phyloP scores from a whole-genome alignment of 2,888 invertebrate species.

The Eumacrocentrus americanus region DNA sequence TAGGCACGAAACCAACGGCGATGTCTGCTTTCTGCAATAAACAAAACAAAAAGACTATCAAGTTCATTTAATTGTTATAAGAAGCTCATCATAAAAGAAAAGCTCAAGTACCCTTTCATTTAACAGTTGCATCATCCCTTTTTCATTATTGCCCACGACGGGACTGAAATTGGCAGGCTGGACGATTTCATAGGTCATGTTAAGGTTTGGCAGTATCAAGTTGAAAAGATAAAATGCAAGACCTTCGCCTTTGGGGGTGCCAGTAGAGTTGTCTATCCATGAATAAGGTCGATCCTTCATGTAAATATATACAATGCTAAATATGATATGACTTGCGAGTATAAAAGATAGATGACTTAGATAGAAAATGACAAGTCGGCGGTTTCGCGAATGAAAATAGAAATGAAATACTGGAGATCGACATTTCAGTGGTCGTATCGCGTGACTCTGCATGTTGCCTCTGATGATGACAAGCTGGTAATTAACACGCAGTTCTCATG shows the following conservation, averaged over 20 bases:
- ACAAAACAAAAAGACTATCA: constrained; percentile 14
- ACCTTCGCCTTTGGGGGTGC: constrained; percentile 69
- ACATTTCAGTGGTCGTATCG: background rate
- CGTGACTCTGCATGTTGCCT: background rate
- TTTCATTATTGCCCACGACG: constrained; percentile 61
- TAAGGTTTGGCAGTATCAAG: constrained; percentile 71
- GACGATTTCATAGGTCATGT: constrained; percentile 76
- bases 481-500: background rate
- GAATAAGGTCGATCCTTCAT: constrained; percentile 57
- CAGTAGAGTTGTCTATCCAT: constrained; percentile 49
- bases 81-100: too few relatives aligned
- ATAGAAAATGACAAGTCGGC: too few relatives aligned
- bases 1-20: constrained; percentile 79
- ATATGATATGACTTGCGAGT: background rate
- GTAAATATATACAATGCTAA: background rate
- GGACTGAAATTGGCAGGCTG: constrained; percentile 67
- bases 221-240: constrained; percentile 76
- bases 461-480: background rate
- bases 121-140: constrained; percentile 72
- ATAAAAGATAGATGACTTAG: too few relatives aligned
- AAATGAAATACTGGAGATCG: background rate
- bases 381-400: too few relatives aligned
- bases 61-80: too few relatives aligned
- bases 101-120: too few relatives aligned
- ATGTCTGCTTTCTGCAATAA: constrained; percentile 73